A percentile compares a stretch with the other conserved stretches of the same genome.
phyloP scores from a whole-genome alignment of 2,797 vertebrate species.

The Sylvia borin region DNA sequence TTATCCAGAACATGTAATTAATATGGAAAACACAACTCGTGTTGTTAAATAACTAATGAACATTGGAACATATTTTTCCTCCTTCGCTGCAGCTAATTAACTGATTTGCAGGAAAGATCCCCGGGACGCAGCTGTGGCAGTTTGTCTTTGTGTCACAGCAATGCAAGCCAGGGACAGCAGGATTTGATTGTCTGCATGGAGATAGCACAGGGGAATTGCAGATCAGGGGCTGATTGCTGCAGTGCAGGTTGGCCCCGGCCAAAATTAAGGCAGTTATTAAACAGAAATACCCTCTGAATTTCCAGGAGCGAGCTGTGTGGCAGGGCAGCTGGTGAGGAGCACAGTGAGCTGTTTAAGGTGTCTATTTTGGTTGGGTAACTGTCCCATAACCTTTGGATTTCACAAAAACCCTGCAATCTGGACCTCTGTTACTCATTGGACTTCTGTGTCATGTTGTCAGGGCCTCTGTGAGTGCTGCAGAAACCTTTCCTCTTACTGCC shows the following conservation, averaged over 20 bases:
- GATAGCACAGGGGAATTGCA: background rate
- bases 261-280: background rate
- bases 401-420: accelerated
- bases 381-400: background rate
- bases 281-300: background rate
- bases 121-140: background rate
- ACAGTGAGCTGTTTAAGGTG: background rate
- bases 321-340: background rate
- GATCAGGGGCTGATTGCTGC: background rate
- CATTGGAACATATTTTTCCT: background rate
- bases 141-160: background rate
- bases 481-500: background rate
- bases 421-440: accelerated
- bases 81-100: background rate
- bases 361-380: background rate
- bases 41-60: slow-evolving; percentile 41
- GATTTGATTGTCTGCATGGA: background rate
- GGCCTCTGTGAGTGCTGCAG: background rate
- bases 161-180: background rate
- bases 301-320: accelerated
- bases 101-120: slow-evolving; percentile 9
- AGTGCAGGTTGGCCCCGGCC: background rate
- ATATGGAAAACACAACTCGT: slow-evolving; percentile 26
- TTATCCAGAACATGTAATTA: background rate
- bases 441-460: background rate